phyloP scores from a whole-genome alignment of 2,888 invertebrate genomes.

The Athalia rosae region DNA sequence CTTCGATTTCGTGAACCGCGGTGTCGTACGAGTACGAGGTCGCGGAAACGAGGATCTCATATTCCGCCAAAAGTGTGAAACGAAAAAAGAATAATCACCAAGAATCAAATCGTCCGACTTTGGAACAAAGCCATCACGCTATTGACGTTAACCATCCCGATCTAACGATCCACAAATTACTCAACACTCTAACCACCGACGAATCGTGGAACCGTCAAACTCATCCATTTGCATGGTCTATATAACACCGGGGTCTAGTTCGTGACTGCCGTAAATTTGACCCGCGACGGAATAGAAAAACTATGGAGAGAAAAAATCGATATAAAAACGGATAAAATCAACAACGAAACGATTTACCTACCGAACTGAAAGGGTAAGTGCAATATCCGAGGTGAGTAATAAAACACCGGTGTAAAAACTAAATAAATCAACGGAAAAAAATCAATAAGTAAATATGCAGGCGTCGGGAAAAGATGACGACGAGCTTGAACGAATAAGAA shows the following conservation, averaged over 20 bases:
- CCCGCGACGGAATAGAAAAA: too few species aligned
- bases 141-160: conserved; percentile 49
- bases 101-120: neutral
- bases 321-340: neutral
- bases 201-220: conserved; percentile 31
- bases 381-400: neutral
- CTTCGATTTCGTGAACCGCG: too few species aligned
- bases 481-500: too few species aligned
- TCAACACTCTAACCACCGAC: conserved; percentile 35
- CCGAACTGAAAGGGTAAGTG: neutral
- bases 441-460: neutral
- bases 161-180: conserved; percentile 45
- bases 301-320: neutral
- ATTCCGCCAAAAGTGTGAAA: neutral
- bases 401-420: neutral
- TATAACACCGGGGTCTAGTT: conserved; percentile 5
- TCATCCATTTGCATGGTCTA: conserved; percentile 37
- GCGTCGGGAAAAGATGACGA: too few species aligned
- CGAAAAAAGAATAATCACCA: neutral
- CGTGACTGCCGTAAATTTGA: neutral
- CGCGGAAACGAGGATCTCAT: neutral
- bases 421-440: conserved; percentile 1
- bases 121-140: conserved; percentile 46
- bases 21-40: too few species aligned
- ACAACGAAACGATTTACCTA: neutral